Evolutionary conservation across 2,797 vertebrate genomes (phyloP), one percentile per base, ranked within the genome.

Genomic region (Erpetoichthys calabaricus): DNA sequence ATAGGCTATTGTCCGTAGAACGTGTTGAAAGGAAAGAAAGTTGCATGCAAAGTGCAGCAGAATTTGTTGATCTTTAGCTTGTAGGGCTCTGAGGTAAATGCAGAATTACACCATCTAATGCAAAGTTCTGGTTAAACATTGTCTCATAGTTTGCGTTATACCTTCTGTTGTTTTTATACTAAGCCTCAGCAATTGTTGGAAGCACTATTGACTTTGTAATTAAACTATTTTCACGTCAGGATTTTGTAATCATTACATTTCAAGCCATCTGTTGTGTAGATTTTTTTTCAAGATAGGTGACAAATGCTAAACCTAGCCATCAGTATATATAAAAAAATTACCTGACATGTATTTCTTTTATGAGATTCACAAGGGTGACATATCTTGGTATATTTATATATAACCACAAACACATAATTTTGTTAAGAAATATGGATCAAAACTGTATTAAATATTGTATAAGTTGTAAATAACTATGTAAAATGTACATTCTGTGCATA

Each of bases 121-220:
- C 88, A 88, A 85, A 94, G 87, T 89, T 91, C 92, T 94, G 82
- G 94, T 99, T 99, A 99, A 98, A 97, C 83, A 99, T 99, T 99
- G 89, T 77, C 94, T 77, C 74, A 83, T 76, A 85, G 80, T 96
- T 97, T 95, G 90, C 89, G 73, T 88, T 92, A 74, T 66, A 74
- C 95, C 94, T 87, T 95, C 94, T 98, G 95, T 94, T 96, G 94
- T 97, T 97, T 96, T 98, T 92, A 92, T 83, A 73, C 87, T 80
- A 87, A 89, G 90, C 72, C 84, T 86, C 71, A 66, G 83, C 84
- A 81, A 88, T 86, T 90, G 90, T 91, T 91, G 87, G 83, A 79
- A 83, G 76, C 89, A 84, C 86, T 99, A 95, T 99, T 99, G 92
- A 99, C 94, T 94, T 89, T 94, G 95, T 89, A 98, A 99, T 98